Conservation (phyloP, 2,888 invertebrate genomes). For the Scaptodrosophila latifasciaeformis region DNA sequence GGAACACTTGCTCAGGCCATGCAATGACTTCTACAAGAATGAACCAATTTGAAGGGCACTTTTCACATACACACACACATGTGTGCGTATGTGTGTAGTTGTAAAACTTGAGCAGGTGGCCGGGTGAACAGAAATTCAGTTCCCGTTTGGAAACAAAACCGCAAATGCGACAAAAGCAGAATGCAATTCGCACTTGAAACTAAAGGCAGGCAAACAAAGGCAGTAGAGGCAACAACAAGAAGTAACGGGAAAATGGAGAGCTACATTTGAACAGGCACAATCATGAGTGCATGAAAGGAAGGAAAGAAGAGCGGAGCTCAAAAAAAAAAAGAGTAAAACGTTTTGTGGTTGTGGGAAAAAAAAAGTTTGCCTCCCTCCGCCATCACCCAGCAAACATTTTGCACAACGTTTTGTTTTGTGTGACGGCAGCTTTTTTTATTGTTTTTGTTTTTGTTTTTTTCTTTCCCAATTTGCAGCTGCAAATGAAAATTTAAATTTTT, state of each 20-base stretch:
- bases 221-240: background rate
- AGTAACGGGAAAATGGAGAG: constrained; percentile 22
- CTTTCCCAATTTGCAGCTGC: constrained; percentile 53
- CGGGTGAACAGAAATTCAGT: constrained; percentile 15
- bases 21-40: too few species aligned
- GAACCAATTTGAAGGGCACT: constrained; percentile 47
- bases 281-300: too few species aligned
- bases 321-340: constrained; percentile 17
- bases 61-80: constrained; percentile 20
- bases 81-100: constrained; percentile 37
- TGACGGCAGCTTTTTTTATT: background rate
- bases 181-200: constrained; percentile 68
- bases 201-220: constrained; percentile 7
- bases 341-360: constrained; percentile 47
- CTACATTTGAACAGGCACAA: too few species aligned
- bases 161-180: constrained; percentile 69
- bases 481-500: constrained; percentile 70
- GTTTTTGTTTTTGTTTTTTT: constrained; percentile 14
- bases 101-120: constrained; percentile 29
- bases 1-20: constrained; percentile 47
- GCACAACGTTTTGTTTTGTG: constrained; percentile 24
- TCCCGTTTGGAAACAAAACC: constrained; percentile 45
- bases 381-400: constrained; percentile 21
- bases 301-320: background rate
- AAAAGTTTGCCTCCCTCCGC: constrained; percentile 22